These are phyloP conservation scores for Acrocephalus arundinaceus DNA, from an alignment of 2,113 vertebrate genomes.

Conservation along the genomic window DNA sequence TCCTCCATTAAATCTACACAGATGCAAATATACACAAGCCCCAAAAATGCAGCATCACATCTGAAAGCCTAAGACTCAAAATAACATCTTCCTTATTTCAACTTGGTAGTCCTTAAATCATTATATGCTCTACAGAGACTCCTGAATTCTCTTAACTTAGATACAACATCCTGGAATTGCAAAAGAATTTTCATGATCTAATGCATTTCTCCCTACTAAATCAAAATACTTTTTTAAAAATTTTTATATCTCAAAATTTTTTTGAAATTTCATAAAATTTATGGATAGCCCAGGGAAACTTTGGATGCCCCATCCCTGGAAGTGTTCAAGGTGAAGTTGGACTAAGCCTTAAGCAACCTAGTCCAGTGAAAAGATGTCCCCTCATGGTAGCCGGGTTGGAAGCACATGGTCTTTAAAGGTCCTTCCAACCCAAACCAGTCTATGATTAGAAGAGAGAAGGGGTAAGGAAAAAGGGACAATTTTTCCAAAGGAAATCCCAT, in stretches of 20 bases:
- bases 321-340: neutral
- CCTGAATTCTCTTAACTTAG: neutral
- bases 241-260: neutral
- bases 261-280: neutral
- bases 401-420: neutral
- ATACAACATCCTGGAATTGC: neutral
- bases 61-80: neutral
- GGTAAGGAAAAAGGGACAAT: neutral
- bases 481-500: neutral
- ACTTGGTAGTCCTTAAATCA: neutral
- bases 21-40: neutral
- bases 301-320: neutral
- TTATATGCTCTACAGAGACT: neutral
- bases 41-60: neutral
- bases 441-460: neutral
- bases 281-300: neutral
- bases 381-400: fast-evolving
- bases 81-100: neutral
- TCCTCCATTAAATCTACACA: neutral
- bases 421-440: neutral
- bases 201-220: neutral
- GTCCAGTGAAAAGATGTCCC: neutral
- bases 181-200: neutral
- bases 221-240: neutral
- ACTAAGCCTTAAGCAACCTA: neutral